A percentile compares a stretch with the other conserved stretches of the same genome.
Evolutionary conservation across 2,888 invertebrate genomes (phyloP).

Genomic region (Heliconius cydno): DNA sequence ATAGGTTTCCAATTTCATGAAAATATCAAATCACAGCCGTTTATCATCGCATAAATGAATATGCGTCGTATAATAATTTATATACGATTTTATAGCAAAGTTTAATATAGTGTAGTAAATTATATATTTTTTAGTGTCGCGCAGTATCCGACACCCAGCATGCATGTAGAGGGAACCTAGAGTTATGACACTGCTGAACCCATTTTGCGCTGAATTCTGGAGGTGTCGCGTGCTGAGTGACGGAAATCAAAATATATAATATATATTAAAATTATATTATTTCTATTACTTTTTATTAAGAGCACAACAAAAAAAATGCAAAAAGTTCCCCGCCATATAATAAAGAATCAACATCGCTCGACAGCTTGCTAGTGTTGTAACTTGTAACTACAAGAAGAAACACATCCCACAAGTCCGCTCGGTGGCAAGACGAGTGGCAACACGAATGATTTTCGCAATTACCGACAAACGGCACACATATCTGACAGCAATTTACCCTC

Average conservation of each 20-base stretch:
- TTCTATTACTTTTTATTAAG: not conserved
- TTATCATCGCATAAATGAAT: too few species aligned
- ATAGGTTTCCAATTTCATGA: slow-evolving; percentile 37
- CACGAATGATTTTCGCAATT: slow-evolving; percentile 80
- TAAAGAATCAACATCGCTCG: not conserved
- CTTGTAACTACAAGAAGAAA: slow-evolving; percentile 48
- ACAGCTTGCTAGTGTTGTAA: slow-evolving; percentile 39
- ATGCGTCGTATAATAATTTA: not conserved
- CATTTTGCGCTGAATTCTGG: too few species aligned
- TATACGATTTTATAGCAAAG: too few species aligned
- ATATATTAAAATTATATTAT: too few species aligned
- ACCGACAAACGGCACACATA: slow-evolving; percentile 78
- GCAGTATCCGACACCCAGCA: too few species aligned
- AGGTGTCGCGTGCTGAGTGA: too few species aligned
- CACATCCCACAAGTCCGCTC: slow-evolving; percentile 49
- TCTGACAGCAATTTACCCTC: slow-evolving; percentile 80
- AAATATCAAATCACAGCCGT: slow-evolving; percentile 8
- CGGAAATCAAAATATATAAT: too few species aligned
- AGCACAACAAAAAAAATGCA: not conserved
- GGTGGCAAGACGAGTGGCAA: slow-evolving; percentile 42
- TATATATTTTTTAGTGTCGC: too few species aligned
- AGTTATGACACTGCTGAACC: too few species aligned
- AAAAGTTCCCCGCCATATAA: not conserved
- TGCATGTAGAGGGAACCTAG: too few species aligned
- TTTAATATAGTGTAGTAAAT: too few species aligned